phyloP scores from a whole-genome alignment of 2,113 vertebrate species.

The Chionomys nivalis region DNA sequence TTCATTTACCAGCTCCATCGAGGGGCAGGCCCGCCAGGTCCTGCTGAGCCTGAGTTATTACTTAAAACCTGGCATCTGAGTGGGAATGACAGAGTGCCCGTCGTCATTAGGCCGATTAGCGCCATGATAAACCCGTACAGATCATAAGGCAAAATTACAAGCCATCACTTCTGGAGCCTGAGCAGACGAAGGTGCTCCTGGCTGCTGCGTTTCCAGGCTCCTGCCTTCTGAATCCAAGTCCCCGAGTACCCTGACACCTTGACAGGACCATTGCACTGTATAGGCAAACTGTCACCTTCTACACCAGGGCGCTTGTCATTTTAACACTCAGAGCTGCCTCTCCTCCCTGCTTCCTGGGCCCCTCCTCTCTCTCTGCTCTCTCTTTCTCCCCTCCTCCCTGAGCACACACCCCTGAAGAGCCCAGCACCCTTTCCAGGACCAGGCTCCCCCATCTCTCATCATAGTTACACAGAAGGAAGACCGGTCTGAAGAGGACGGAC shows the following conservation, averaged over 20 bases:
- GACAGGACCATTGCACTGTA: slow-evolving; percentile 79
- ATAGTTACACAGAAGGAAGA: not conserved
- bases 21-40: slow-evolving; percentile 82
- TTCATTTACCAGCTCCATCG: slow-evolving; percentile 82
- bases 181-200: slow-evolving; percentile 74
- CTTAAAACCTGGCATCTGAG: slow-evolving; percentile 87
- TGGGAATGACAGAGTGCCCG: slow-evolving; percentile 83
- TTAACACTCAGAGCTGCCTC: slow-evolving; percentile 55
- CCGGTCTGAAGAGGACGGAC: not conserved
- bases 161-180: slow-evolving; percentile 82
- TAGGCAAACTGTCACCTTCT: slow-evolving; percentile 85
- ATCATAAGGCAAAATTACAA: slow-evolving; percentile 87
- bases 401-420: not conserved
- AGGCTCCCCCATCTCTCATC: not conserved
- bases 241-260: slow-evolving; percentile 81
- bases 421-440: not conserved
- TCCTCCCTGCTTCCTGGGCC: not conserved
- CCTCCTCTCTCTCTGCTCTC: not conserved
- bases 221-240: slow-evolving; percentile 73
- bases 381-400: not conserved
- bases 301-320: slow-evolving; percentile 81
- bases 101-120: slow-evolving; percentile 86
- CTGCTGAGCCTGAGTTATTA: slow-evolving; percentile 83
- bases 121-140: slow-evolving; percentile 85
- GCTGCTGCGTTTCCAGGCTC: slow-evolving; percentile 68